Evolutionary conservation across 2,113 vertebrate genomes (phyloP).

Genomic region (Eurystomus gularis): DNA sequence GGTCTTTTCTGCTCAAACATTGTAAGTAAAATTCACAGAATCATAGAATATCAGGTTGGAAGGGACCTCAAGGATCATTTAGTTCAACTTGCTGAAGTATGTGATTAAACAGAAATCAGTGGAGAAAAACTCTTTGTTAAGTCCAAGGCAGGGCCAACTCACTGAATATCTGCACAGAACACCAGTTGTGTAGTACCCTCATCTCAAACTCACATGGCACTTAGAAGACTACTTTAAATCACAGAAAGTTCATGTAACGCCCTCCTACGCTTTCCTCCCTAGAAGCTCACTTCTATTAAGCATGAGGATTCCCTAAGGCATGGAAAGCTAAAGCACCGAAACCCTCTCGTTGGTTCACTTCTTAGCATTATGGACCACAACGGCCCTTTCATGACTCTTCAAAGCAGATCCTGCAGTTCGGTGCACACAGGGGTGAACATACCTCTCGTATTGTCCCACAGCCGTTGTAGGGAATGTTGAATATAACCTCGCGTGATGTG

Average conservation of each 20-base stretch:
- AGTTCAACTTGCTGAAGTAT: background rate
- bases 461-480: constrained; percentile 68
- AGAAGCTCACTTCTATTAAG: background rate
- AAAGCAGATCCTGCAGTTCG: accelerated
- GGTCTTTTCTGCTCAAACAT: background rate
- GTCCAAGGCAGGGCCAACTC: background rate
- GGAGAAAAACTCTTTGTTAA: background rate
- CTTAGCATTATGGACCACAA: background rate
- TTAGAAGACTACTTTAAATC: background rate
- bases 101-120: background rate
- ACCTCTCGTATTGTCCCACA: constrained; percentile 71
- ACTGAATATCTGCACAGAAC: background rate
- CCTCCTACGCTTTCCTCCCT: background rate
- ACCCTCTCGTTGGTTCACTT: accelerated
- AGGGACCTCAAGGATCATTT: no score
- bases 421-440: accelerated
- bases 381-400: background rate
- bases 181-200: background rate
- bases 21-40: background rate
- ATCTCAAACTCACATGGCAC: background rate
- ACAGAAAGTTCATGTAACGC: background rate
- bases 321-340: background rate
- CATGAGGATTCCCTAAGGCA: background rate
- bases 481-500: constrained; percentile 14
- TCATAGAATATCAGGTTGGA: no score